These are phyloP conservation scores for Nipponia nippon DNA, from an alignment of 2,113 vertebrate genomes.

Conservation along the genomic window DNA sequence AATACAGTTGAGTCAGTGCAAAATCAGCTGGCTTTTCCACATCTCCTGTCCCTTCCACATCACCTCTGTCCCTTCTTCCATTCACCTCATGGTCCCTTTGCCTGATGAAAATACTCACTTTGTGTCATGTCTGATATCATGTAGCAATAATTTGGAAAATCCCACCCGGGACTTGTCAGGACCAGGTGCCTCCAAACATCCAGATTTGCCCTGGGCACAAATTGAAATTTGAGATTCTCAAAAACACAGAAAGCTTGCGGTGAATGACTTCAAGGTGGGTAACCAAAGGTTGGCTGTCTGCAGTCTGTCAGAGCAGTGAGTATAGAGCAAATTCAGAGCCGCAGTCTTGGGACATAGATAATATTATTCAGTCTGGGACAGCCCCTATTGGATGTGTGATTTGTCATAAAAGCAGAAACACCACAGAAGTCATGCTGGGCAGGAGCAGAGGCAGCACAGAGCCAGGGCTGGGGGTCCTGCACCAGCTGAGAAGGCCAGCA, in stretches of 20 bases:
- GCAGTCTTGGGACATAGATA: not conserved
- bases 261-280: not conserved
- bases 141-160: not conserved
- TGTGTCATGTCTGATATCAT: not conserved
- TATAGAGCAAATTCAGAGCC: not conserved
- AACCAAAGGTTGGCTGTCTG: not conserved
- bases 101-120: not conserved
- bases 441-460: not conserved
- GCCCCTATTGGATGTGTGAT: not conserved
- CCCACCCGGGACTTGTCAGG: not conserved
- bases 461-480: not conserved
- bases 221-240: not conserved
- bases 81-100: not conserved
- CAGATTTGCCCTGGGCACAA: not conserved
- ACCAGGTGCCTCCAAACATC: not conserved
- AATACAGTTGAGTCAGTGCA: not conserved
- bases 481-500: accelerated
- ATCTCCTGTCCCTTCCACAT: not conserved
- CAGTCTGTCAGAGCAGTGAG: not conserved
- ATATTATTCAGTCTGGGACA: not conserved
- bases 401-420: not conserved
- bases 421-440: not conserved
- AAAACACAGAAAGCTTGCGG: not conserved
- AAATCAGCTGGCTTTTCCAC: not conserved
- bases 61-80: not conserved